These are phyloP conservation scores for Scotopteryx bipunctaria DNA, from an alignment of 2,888 invertebrate species.

Conservation along the genomic window DNA sequence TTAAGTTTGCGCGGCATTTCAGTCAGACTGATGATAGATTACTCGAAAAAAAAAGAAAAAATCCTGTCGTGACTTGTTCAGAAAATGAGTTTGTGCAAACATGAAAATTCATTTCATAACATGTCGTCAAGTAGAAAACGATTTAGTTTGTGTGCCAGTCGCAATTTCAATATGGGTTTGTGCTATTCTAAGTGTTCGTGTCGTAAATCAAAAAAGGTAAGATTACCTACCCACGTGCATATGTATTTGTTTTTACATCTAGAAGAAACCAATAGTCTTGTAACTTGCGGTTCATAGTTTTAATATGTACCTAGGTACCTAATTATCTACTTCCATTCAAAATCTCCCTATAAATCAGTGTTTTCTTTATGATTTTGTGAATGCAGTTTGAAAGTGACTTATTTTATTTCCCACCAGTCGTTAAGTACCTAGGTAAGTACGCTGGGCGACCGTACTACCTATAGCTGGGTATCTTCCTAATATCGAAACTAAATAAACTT, in stretches of 20 bases:
- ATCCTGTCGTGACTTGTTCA: slow-evolving; percentile 54
- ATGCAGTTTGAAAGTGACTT: no score
- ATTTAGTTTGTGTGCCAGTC: slow-evolving; percentile 41
- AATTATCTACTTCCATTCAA: no score
- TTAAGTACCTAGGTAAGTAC: no score
- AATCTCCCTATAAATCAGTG: no score
- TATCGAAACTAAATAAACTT: no score
- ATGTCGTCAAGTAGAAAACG: slow-evolving; percentile 49
- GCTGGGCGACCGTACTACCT: no score
- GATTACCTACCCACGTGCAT: slow-evolving; percentile 16
- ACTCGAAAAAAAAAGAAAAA: slow-evolving; percentile 30
- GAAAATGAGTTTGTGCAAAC: slow-evolving; percentile 10
- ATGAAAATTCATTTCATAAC: slow-evolving; percentile 39
- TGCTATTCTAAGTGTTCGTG: slow-evolving; percentile 63
- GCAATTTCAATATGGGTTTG: slow-evolving; percentile 60
- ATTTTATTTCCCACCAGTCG: no score
- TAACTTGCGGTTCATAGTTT: no score
- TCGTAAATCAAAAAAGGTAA: slow-evolving; percentile 51
- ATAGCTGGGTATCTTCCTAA: no score
- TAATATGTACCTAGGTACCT: no score
- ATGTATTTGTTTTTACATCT: not conserved
- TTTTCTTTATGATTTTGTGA: no score
- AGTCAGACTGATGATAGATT: not conserved
- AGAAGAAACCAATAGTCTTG: no score
- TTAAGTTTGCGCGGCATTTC: slow-evolving; percentile 35